Conservation (phyloP, 2,797 vertebrate species). For the Enteromius thamalakanensis region DNA sequence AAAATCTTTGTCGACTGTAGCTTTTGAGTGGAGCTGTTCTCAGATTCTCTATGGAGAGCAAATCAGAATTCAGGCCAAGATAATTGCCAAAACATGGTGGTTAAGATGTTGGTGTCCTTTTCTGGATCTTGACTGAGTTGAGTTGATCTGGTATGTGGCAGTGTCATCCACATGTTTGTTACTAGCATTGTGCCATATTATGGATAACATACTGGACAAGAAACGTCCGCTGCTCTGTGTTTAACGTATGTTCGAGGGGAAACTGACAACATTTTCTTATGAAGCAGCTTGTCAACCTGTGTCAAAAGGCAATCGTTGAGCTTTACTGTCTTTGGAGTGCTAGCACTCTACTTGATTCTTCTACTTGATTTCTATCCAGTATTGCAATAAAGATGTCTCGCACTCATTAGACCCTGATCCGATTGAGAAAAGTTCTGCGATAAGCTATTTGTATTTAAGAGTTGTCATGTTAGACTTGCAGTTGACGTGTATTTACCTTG, state of each 20-base stretch:
- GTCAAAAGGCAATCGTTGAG: constrained; percentile 28
- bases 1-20: not conserved
- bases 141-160: constrained; percentile 2
- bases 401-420: constrained; percentile 43
- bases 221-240: constrained; percentile 36
- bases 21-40: not conserved
- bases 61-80: not conserved
- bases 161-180: constrained; percentile 29
- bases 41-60: not conserved
- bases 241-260: not conserved
- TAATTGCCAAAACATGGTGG: constrained; percentile 28
- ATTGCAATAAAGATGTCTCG: constrained; percentile 70
- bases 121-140: constrained; percentile 11
- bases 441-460: constrained; percentile 56
- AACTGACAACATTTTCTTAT: constrained; percentile 18
- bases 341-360: constrained; percentile 48
- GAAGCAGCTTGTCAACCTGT: constrained; percentile 39
- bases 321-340: constrained; percentile 38
- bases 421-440: constrained; percentile 45
- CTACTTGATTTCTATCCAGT: constrained; percentile 61
- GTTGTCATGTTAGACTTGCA: constrained; percentile 20
- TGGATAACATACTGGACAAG: constrained; percentile 11
- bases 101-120: not conserved
- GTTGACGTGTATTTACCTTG: constrained; percentile 64
- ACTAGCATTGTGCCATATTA: constrained; percentile 45